A percentile compares a stretch with the other conserved stretches of the same genome.
These are phyloP conservation scores for Seriola aureovittata DNA, from an alignment of 2,113 vertebrate genomes.

Conservation along the genomic window DNA sequence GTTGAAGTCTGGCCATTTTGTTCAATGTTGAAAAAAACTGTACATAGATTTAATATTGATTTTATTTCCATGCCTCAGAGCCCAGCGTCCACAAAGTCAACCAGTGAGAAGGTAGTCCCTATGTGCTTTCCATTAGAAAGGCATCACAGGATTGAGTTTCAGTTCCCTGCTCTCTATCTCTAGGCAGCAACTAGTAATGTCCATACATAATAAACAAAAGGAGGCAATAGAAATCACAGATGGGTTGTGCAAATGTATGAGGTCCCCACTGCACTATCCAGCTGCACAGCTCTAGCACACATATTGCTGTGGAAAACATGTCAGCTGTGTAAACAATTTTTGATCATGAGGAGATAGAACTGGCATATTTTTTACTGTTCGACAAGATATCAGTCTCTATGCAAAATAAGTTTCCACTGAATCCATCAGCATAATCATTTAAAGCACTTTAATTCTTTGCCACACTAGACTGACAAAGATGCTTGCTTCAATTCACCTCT, in stretches of 20 bases:
- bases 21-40: neutral
- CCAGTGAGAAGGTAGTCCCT: neutral
- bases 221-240: constrained; percentile 2
- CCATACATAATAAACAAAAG: neutral
- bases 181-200: constrained; percentile 10
- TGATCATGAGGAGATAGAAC: neutral
- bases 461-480: constrained; percentile 22
- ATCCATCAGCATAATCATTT: neutral
- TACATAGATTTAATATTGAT: neutral
- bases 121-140: neutral
- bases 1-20: neutral
- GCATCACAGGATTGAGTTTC: neutral
- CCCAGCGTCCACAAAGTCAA: neutral
- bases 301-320: constrained; percentile 26
- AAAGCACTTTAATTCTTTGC: neutral
- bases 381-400: neutral
- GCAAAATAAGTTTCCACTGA: neutral
- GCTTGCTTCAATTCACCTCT: constrained; percentile 26
- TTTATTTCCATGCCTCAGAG: neutral
- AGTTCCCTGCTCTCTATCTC: constrained; percentile 10
- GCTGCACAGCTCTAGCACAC: neutral
- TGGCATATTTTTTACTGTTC: neutral
- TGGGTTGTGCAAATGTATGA: neutral
- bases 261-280: neutral
- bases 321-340: constrained; percentile 36